Evolutionary conservation across 2,888 invertebrate species (phyloP).

Genomic region (Melanostoma mellinum): DNA sequence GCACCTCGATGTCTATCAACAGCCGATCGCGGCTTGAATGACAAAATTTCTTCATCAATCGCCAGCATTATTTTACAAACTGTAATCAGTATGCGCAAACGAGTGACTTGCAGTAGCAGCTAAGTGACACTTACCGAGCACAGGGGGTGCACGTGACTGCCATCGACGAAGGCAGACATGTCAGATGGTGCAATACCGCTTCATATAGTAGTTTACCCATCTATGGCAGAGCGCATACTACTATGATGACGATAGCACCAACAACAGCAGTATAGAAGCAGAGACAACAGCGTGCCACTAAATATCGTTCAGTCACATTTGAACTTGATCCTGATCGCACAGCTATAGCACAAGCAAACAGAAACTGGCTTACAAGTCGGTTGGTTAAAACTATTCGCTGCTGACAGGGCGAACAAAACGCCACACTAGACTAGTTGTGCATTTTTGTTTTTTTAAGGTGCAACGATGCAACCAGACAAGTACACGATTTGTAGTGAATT

Average conservation of each 20-base stretch:
- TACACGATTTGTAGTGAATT: slow-evolving; percentile 48
- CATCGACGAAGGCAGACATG: slow-evolving; percentile 39
- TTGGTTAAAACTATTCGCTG: slow-evolving; percentile 19
- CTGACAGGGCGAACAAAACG: slow-evolving; percentile 45
- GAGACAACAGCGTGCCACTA: slow-evolving; percentile 54
- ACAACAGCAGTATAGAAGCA: not conserved
- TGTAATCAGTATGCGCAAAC: slow-evolving; percentile 70
- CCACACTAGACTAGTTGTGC: slow-evolving; percentile 1
- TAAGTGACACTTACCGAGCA: slow-evolving; percentile 63
- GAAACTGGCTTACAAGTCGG: slow-evolving; percentile 33
- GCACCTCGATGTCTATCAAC: slow-evolving; percentile 32
- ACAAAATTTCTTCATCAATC: slow-evolving; percentile 58
- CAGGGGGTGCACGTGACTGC: slow-evolving; percentile 64
- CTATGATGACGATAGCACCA: slow-evolving; percentile 51
- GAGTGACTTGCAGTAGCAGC: slow-evolving; percentile 54
- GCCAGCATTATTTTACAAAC: not conserved
- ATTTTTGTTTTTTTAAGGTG: slow-evolving; percentile 11
- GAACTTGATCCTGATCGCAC: slow-evolving; percentile 69
- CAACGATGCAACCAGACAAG: slow-evolving; percentile 51
- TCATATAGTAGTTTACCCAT: slow-evolving; percentile 53
- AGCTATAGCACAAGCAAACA: slow-evolving; percentile 12
- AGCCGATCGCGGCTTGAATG: slow-evolving; percentile 67
- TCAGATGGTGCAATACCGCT: slow-evolving; percentile 59
- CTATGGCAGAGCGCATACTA: slow-evolving; percentile 51
- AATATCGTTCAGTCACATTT: slow-evolving; percentile 71